Percentiles rank a stretch among this genome's conserved stretches.
These are phyloP conservation scores for Cheilosia impressa DNA, from an alignment of 2,888 invertebrate genomes.

Conservation along the genomic window DNA sequence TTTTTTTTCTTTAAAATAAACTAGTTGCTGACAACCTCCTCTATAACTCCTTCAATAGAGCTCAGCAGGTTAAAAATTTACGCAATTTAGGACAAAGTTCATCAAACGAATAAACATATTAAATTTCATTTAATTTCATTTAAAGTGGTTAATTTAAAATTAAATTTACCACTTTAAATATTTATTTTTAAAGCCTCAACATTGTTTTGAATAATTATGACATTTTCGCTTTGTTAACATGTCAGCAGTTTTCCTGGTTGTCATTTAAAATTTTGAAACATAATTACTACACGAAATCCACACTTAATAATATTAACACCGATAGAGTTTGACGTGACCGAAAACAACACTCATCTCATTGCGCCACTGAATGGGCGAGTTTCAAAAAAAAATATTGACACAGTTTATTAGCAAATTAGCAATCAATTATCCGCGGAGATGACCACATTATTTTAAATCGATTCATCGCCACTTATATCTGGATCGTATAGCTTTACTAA, in stretches of 20 bases:
- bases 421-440: background rate
- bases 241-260: constrained; percentile 43
- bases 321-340: background rate
- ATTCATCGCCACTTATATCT: background rate
- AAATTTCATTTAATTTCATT: too few species aligned
- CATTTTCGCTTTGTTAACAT: constrained; percentile 44
- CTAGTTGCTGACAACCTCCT: too few species aligned
- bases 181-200: background rate
- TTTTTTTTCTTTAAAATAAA: too few species aligned
- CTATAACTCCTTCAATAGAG: too few species aligned
- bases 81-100: too few species aligned
- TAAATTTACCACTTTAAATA: background rate
- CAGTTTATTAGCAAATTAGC: constrained; percentile 2
- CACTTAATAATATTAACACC: constrained; percentile 3
- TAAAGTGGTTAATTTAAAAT: background rate
- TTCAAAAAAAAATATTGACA: background rate
- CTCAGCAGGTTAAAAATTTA: too few species aligned
- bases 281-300: background rate
- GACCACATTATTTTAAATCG: background rate
- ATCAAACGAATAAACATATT: too few species aligned
- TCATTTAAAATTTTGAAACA: background rate
- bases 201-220: constrained; percentile 15
- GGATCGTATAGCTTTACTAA: background rate
- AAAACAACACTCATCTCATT: background rate
- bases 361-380: background rate